Conservation (phyloP, 2,113 vertebrate genomes). For the Trochalopteron elliotii region DNA sequence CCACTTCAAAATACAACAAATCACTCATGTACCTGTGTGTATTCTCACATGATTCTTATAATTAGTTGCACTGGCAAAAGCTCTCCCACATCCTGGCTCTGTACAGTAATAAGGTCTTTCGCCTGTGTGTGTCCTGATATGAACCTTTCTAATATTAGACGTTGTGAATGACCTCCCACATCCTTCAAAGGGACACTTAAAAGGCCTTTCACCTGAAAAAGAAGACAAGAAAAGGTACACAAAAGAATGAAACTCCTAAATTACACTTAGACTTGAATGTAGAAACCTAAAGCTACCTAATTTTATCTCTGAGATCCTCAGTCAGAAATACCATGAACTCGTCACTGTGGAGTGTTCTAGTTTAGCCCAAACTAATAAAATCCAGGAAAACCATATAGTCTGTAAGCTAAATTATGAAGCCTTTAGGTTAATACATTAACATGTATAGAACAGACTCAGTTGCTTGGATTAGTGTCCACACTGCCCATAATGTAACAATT, state of each 20-base stretch:
- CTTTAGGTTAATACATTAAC: neutral
- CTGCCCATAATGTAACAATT: neutral
- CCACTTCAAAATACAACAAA: neutral
- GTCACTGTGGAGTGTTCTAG: neutral
- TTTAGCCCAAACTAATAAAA: neutral
- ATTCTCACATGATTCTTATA: slow-evolving; percentile 99
- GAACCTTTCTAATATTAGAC: slow-evolving; percentile 98
- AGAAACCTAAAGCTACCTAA: neutral
- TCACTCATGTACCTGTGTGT: slow-evolving; percentile 87
- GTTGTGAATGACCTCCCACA: slow-evolving; percentile 98
- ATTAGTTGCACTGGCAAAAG: slow-evolving; percentile 98
- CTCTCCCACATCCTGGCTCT: slow-evolving; percentile 94
- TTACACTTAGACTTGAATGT: neutral
- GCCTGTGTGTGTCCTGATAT: slow-evolving; percentile 97
- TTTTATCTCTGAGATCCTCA: neutral
- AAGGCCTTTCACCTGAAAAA: slow-evolving; percentile 92
- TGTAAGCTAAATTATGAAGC: neutral
- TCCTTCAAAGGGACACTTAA: slow-evolving; percentile 95
- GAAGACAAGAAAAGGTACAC: neutral
- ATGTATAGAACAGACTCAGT: neutral
- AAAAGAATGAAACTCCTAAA: neutral
- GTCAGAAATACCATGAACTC: neutral
- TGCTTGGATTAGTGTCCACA: neutral
- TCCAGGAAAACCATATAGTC: neutral
- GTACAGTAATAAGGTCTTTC: slow-evolving; percentile 98